Evolutionary conservation across 2,888 invertebrate species (phyloP), one percentile per base, ranked within the genome.

Genomic region (Eupithecia inturbata): DNA sequence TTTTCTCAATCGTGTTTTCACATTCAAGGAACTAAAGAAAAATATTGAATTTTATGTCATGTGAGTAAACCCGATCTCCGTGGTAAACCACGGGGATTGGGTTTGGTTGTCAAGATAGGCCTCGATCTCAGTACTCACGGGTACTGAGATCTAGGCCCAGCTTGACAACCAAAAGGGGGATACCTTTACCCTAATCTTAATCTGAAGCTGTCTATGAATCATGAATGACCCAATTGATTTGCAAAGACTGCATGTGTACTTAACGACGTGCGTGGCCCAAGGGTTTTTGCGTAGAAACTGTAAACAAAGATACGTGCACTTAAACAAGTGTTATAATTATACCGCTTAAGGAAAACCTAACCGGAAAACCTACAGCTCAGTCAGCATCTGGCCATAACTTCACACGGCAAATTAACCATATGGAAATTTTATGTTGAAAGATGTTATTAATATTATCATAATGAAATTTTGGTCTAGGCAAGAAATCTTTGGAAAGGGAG

Each of bases 401-500:
- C 49, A 22, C 22, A 53, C 49, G 49, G 49, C n/a, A 22, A 22
- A 22, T 22, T 22, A n/a, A 22, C 9, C 49, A 53, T 53, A n/a
- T n/a, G 9, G 49, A 49, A 39, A 16, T 36, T 41, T 71, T 31
- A n/a, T 39, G 28, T 31, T 41, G 41, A 62, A 26, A 62, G 31
- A 41, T 28, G 45, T 39, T 39, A 39, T 60, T 60, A 45, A 22
- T 68, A 33, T 49, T 53, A 60, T 57, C 45, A 36, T 68, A 64
- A 68, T 49, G 49, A 71, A 68, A 72, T 70, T 67, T 53, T 63
- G 60, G 66, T 67, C 60, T 53, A 69, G 26, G 72, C 60, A 63
- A 67, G 53, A 33, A 75, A 68, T 72, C 67, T 57, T 49, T 70
- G 28, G 57, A 68, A 64, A 62, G 67, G 57, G 72, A 67, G 57